Percentiles rank a stretch among this genome's conserved stretches.
Conservation (phyloP, 1,140 invertebrate genomes). For the Drosophila bocki region DNA sequence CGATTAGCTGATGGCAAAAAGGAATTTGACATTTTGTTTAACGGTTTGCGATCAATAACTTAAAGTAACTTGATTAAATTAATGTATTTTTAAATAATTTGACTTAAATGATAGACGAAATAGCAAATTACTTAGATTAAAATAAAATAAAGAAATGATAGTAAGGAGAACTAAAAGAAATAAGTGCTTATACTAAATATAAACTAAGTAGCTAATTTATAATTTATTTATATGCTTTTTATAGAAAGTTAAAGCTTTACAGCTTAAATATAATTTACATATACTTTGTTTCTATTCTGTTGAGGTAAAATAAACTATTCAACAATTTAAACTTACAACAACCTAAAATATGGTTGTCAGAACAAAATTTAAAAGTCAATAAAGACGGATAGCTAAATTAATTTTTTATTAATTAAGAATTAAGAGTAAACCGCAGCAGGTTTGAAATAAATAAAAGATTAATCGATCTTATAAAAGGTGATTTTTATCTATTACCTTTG, state of each 20-base stretch:
- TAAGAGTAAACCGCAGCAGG: too few relatives aligned
- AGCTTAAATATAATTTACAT: neutral
- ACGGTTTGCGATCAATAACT: slow-evolving; percentile 1
- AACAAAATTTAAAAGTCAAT: too few relatives aligned
- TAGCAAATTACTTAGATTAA: neutral
- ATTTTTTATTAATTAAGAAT: too few relatives aligned
- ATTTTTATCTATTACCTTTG: too few relatives aligned
- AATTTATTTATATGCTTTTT: neutral
- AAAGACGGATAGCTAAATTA: too few relatives aligned
- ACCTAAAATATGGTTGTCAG: too few relatives aligned
- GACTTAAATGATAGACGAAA: neutral
- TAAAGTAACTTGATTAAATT: neutral
- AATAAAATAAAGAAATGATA: neutral
- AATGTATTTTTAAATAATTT: neutral
- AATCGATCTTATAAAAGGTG: too few relatives aligned
- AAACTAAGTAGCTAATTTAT: neutral
- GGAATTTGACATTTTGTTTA: neutral
- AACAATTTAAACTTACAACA: too few relatives aligned
- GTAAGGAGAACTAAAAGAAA: neutral
- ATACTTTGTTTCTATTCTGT: neutral
- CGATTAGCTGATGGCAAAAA: slow-evolving; percentile 7
- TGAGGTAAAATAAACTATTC: too few relatives aligned
- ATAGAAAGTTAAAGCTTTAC: neutral
- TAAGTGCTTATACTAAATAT: neutral
- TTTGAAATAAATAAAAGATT: too few relatives aligned